phyloP scores from a whole-genome alignment of 2,888 invertebrate genomes.

The Drosophila algonquin region DNA sequence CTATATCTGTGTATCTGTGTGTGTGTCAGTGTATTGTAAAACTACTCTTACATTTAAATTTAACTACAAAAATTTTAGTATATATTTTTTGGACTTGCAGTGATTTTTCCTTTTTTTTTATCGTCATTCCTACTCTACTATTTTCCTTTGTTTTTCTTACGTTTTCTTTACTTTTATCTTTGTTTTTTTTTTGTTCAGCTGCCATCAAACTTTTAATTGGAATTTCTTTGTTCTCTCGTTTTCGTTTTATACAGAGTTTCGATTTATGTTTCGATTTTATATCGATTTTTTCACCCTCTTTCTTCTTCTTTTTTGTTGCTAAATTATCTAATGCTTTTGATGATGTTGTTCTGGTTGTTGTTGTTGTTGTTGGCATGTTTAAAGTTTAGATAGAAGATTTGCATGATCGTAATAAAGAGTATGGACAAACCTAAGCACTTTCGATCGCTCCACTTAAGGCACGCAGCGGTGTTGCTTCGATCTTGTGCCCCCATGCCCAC shows the following conservation, averaged over 20 bases:
- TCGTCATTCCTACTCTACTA: slow-evolving; percentile 19
- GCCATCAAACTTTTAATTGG: slow-evolving; percentile 58
- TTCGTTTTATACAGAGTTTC: slow-evolving; percentile 51
- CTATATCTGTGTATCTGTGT: slow-evolving; percentile 30
- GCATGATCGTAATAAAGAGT: slow-evolving; percentile 73
- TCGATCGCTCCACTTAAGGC: slow-evolving; percentile 82
- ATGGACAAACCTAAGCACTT: slow-evolving; percentile 84
- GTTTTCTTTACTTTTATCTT: slow-evolving; percentile 27
- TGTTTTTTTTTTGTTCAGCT: slow-evolving; percentile 22
- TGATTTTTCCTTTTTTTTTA: slow-evolving; percentile 30
- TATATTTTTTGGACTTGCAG: slow-evolving; percentile 72
- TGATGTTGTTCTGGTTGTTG: slow-evolving; percentile 68
- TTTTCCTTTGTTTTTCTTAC: slow-evolving; percentile 14
- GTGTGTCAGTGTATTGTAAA: slow-evolving; percentile 40
- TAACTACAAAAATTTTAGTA: slow-evolving; percentile 71
- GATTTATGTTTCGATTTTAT: slow-evolving; percentile 20
- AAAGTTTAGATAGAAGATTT: slow-evolving; percentile 69
- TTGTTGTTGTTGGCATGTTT: slow-evolving; percentile 72
- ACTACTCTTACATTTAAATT: slow-evolving; percentile 66
- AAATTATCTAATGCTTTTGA: slow-evolving; percentile 80
- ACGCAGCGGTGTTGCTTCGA: slow-evolving; percentile 82
- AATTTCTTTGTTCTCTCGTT: slow-evolving; percentile 49
- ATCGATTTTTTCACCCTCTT: slow-evolving; percentile 14
- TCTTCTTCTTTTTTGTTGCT: slow-evolving; percentile 50
- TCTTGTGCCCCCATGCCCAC: slow-evolving; percentile 79